Conservation (phyloP, 37 sponge, comb jelly and placozoan species). For the Dysidea cf. avara region DNA sequence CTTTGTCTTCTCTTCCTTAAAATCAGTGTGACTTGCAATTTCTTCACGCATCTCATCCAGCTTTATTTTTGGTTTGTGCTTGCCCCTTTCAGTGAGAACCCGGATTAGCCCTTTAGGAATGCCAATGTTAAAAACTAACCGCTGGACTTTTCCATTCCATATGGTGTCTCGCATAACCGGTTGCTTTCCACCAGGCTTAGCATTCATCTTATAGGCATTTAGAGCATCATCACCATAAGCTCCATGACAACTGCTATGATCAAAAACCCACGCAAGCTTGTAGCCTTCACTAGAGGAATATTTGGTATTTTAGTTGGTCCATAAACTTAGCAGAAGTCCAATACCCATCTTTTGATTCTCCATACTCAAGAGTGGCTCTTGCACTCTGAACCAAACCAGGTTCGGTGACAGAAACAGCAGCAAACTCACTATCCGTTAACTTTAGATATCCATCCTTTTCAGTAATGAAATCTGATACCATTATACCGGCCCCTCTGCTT, state of each 20-base stretch:
- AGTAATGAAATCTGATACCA: conserved; percentile 10
- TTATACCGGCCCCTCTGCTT: conserved; percentile 9
- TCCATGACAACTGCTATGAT: conserved; percentile 29
- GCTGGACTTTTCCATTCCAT: conserved; percentile 26
- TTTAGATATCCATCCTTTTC: conserved; percentile 7
- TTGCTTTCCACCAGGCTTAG: conserved; percentile 22
- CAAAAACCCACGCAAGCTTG: conserved; percentile 28
- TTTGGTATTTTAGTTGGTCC: conserved; percentile 19
- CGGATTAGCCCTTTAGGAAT: conserved; percentile 24
- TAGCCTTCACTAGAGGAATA: conserved; percentile 13
- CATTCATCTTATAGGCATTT: conserved; percentile 10
- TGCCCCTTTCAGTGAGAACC: conserved; percentile 32
- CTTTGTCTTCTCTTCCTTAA: conserved; percentile 32
- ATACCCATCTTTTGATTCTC: conserved; percentile 28
- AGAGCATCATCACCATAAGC: conserved; percentile 35
- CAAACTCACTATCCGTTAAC: conserved; percentile 2
- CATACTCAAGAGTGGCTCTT: conserved; percentile 18
- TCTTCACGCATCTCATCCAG: conserved; percentile 29
- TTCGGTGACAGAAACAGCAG: background rate
- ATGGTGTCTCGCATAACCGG: conserved; percentile 38
- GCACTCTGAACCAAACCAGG: conserved; percentile 2
- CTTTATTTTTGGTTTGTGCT: conserved; percentile 9
- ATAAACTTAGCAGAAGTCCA: conserved; percentile 38
- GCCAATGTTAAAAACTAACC: conserved; percentile 29
- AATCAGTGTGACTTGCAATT: conserved; percentile 32